Evolutionary conservation across 2,113 vertebrate species (phyloP).

Genomic region (Seriola rivoliana): DNA sequence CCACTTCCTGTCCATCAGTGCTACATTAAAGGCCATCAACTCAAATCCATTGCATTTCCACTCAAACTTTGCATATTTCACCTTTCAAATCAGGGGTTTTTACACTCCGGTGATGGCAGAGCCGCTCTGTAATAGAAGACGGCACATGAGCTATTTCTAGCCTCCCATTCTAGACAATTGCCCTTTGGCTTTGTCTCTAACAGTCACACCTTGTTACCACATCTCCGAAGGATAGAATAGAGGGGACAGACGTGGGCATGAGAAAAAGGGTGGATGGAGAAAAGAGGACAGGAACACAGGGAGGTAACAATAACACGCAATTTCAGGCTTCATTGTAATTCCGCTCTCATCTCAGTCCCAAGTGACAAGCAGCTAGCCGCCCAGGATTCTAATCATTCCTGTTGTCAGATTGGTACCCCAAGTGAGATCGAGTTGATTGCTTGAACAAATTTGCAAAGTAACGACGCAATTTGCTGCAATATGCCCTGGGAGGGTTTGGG

Average conservation of each 20-base stretch:
- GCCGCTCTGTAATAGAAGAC: conserved; percentile 38
- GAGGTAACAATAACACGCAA: conserved; percentile 72
- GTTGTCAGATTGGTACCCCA: conserved; percentile 79
- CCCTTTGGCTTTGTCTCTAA: conserved; percentile 62
- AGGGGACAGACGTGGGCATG: conserved; percentile 53
- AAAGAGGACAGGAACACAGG: conserved; percentile 53
- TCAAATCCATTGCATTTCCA: conserved; percentile 31
- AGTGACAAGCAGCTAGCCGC: conserved; percentile 63
- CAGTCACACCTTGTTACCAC: conserved; percentile 74
- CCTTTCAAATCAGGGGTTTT: conserved; percentile 45
- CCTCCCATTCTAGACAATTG: conserved; percentile 52
- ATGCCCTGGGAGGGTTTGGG: conserved; percentile 55
- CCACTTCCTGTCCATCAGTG: conserved; percentile 4
- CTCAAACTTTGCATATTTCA: conserved; percentile 61
- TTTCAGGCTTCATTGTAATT: conserved; percentile 82
- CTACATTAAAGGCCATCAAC: conserved; percentile 33
- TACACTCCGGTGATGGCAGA: conserved; percentile 27
- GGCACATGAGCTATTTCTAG: conserved; percentile 42
- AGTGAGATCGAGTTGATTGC: conserved; percentile 83
- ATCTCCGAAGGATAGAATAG: conserved; percentile 49
- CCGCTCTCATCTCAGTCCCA: conserved; percentile 74
- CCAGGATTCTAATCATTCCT: conserved; percentile 82
- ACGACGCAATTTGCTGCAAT: conserved; percentile 80
- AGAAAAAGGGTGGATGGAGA: conserved; percentile 45
- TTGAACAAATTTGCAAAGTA: conserved; percentile 86